These are phyloP conservation scores for Ethmia dodecea DNA, from an alignment of 2,888 invertebrate species.

Conservation along the genomic window DNA sequence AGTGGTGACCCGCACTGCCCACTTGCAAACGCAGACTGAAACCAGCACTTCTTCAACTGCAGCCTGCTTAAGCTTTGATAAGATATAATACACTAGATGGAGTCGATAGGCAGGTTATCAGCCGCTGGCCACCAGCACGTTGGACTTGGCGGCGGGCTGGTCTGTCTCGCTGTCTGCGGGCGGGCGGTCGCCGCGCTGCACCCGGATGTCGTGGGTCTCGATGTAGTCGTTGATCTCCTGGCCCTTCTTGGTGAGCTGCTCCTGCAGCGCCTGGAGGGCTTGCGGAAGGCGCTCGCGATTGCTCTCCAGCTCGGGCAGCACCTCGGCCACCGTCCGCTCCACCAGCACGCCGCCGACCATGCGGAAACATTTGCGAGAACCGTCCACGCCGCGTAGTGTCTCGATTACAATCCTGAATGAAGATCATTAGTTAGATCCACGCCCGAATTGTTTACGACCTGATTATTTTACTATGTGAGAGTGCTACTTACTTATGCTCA, in stretches of 20 bases:
- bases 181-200: slow-evolving; percentile 70
- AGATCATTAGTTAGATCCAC: too few relatives aligned
- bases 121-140: slow-evolving; percentile 73
- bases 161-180: slow-evolving; percentile 31
- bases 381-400: slow-evolving; percentile 91
- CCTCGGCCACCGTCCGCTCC: slow-evolving; percentile 94
- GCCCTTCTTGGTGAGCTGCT: slow-evolving; percentile 91
- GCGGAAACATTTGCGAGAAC: slow-evolving; percentile 92
- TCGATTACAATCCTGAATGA: slow-evolving; percentile 92
- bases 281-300: slow-evolving; percentile 89
- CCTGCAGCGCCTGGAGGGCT: slow-evolving; percentile 87
- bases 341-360: slow-evolving; percentile 96
- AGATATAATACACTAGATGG: too few relatives aligned
- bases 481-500: slow-evolving; percentile 96
- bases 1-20: too few relatives aligned
- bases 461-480: too few relatives aligned
- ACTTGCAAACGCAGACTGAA: too few relatives aligned
- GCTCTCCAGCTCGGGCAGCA: slow-evolving; percentile 88
- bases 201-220: slow-evolving; percentile 91
- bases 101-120: too few relatives aligned
- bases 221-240: slow-evolving; percentile 94
- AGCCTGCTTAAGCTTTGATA: too few relatives aligned
- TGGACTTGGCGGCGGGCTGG: slow-evolving; percentile 56
- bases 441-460: too few relatives aligned
- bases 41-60: too few relatives aligned